Base-by-base conservation (phyloP, 1,140 invertebrate species). In the Trichomalopsis sarcophagae region DNA sequence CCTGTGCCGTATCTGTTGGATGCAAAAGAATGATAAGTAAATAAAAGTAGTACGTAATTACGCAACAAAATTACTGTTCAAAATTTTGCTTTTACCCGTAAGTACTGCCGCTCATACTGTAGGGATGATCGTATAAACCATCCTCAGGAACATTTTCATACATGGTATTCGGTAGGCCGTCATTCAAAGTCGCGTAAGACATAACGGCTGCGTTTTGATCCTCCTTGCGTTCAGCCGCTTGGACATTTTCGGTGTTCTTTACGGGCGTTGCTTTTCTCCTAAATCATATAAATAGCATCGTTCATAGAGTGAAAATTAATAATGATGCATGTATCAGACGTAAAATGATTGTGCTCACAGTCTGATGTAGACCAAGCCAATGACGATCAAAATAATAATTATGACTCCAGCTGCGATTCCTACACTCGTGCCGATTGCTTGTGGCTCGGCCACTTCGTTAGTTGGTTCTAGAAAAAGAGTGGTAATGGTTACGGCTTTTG, bases 181-280 rank as follows among this genome's bases (percentile, higher is more conserved):
- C 96, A 88, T 96, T 96, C 1, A 97, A 91, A 17, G 95, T 97
- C 14, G 97, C 96, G 89, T 97, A 97, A 50, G 96, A 97, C 96
- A 97, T 97, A 0, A 97, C 97, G 0, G 97, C 96, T 0, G 97
- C 96, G 89, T 96, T 97, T 89, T 97, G 95, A 88, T 97, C 96
- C 92, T 97, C 97, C 90, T 97, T 97, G 36, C 96, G 94, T 88
- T 97, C 96, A 2, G 96, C 96, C 1, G 96, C 96, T 93, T 97
- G 96, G 13, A 98, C 95, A 88, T 97, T 97, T 90, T 97, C 97
- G 0, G 97, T 97, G 89, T 97, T 97, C 90, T 97, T 98, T 0
- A 97, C 96, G 1, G 97, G 96, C 27, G 96, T 95, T 79, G 96
- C 96, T 94, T 97, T 97, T 81, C 97, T 95, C 69, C 96, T 96